Percentiles rank a stretch among this genome's conserved stretches.
Evolutionary conservation across 2,113 vertebrate genomes (phyloP).

Genomic region (Scartelaos histophorus): DNA sequence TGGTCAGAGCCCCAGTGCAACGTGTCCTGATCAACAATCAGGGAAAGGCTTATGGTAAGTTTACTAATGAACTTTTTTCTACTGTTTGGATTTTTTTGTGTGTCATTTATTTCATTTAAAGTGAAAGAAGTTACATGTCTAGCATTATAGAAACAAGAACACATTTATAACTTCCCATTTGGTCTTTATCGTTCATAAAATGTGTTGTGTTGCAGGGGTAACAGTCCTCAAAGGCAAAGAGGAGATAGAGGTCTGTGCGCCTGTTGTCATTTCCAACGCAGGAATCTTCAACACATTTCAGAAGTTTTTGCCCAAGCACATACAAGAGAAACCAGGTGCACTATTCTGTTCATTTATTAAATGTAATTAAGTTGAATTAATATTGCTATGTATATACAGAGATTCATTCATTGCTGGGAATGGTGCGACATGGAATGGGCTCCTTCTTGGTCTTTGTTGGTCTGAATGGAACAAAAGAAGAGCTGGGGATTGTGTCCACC

Average conservation of each 20-base stretch:
- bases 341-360: neutral
- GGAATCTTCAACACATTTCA: slow-evolving; percentile 85
- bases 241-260: slow-evolving; percentile 74
- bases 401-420: slow-evolving; percentile 65
- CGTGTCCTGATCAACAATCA: slow-evolving; percentile 69
- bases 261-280: slow-evolving; percentile 80
- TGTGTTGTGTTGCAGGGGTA: slow-evolving; percentile 70
- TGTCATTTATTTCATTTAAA: too few relatives aligned
- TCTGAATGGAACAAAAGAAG: slow-evolving; percentile 78
- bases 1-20: slow-evolving; percentile 78
- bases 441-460: slow-evolving; percentile 84
- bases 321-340: slow-evolving; percentile 71
- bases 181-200: neutral
- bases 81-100: neutral
- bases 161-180: neutral
- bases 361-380: neutral
- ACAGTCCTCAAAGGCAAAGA: slow-evolving; percentile 68
- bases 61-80: too few relatives aligned
- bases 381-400: slow-evolving; percentile 52
- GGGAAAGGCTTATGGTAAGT: slow-evolving; percentile 74
- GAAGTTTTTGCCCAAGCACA: slow-evolving; percentile 71
- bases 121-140: too few relatives aligned
- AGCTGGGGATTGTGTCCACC: slow-evolving; percentile 75
- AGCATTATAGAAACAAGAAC: neutral
- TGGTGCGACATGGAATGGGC: slow-evolving; percentile 80